Evolutionary conservation across 2,888 invertebrate genomes (phyloP).

Genomic region (Epistrophe eligans): DNA sequence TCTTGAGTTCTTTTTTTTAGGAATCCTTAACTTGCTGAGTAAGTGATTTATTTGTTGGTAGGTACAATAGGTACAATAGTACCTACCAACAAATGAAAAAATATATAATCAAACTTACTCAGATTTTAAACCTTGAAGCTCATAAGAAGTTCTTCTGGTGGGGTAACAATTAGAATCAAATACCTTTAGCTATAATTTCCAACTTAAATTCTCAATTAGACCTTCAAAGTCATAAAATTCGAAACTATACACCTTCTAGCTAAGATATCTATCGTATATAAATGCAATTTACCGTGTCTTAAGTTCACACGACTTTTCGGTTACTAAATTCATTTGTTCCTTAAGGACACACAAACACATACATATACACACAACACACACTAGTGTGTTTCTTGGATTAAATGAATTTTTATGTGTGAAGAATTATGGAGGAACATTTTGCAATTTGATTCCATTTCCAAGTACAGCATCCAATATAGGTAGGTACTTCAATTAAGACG

Average conservation of each 20-base stretch:
- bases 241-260: not conserved
- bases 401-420: constrained; percentile 54
- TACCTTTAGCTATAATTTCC: not conserved
- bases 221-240: constrained; percentile 11
- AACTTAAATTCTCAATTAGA: constrained; percentile 25
- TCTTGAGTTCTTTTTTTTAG: too few species aligned
- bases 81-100: too few species aligned
- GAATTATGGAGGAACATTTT: constrained; percentile 12
- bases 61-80: too few species aligned
- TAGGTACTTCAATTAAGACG: constrained; percentile 67
- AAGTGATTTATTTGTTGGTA: too few species aligned
- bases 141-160: not conserved
- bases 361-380: not conserved
- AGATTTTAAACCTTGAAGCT: not conserved
- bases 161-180: not conserved
- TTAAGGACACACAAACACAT: not conserved
- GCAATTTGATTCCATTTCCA: constrained; percentile 30
- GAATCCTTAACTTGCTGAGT: too few species aligned
- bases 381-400: constrained; percentile 33
- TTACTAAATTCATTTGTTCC: constrained; percentile 44
- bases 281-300: not conserved
- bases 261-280: not conserved
- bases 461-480: not conserved
- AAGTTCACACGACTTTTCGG: constrained; percentile 8
- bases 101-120: not conserved